These are phyloP conservation scores for Pholis gunnellus DNA, from an alignment of 2,113 vertebrate species.

Conservation along the genomic window DNA sequence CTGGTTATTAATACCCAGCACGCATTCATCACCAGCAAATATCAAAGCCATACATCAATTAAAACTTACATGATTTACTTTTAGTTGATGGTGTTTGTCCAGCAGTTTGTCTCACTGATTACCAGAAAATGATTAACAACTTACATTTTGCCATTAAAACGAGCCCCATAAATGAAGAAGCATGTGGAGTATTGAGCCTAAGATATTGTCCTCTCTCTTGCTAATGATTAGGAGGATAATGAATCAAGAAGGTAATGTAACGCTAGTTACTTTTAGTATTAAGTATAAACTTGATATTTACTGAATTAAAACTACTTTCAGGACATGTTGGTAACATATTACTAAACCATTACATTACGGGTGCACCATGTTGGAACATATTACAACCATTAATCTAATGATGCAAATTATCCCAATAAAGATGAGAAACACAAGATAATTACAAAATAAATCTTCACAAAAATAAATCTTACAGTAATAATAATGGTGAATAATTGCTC, in stretches of 20 bases:
- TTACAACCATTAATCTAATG: background rate
- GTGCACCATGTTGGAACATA: background rate
- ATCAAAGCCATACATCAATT: constrained; percentile 68
- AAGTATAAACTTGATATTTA: background rate
- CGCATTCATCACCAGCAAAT: constrained; percentile 67
- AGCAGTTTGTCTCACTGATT: constrained; percentile 13
- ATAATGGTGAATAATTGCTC: constrained; percentile 60
- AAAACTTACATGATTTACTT: constrained; percentile 43
- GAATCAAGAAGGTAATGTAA: constrained; percentile 57
- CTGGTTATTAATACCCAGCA: constrained; percentile 42
- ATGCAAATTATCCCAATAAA: background rate
- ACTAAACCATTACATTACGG: background rate
- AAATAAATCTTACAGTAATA: constrained; percentile 32
- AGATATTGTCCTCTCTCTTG: constrained; percentile 28
- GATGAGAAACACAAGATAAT: constrained; percentile 2
- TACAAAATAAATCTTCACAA: constrained; percentile 10
- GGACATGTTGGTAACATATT: background rate
- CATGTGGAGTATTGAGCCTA: constrained; percentile 10
- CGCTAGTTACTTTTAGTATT: background rate
- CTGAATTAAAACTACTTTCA: background rate
- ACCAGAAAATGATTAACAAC: constrained; percentile 29
- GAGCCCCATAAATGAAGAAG: constrained; percentile 29
- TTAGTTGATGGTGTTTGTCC: constrained; percentile 45
- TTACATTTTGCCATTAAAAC: constrained; percentile 33
- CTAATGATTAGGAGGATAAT: constrained; percentile 62